Base-by-base conservation (phyloP, 37 sponge, comb jelly and placozoan species). In the Spongia lamella region DNA sequence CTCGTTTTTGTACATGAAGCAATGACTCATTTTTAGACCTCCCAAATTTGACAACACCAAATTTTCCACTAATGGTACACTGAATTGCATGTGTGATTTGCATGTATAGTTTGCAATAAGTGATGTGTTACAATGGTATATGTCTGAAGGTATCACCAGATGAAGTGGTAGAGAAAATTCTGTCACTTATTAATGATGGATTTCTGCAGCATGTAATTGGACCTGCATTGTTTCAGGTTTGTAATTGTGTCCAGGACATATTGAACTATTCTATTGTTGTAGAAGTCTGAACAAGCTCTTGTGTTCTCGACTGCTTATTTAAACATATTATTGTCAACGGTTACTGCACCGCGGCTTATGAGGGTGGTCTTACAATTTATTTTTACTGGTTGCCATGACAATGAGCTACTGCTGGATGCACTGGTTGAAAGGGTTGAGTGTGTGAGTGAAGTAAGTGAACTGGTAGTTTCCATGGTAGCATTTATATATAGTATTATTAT, bases 151-250 rank as follows among this genome's bases (percentile, higher is more conserved):
- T 87, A 63, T 70, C 92, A 11, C 80, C 86, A 27, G 61, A 68
- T 38, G 64, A 70, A 30, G 56, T 88, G 4, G 58, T 86, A 40
- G 25, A 84, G 6, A 73, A 59, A 19, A 53, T 88, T 7, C 59
- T 88, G 47, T 37, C 68, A 1, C 75, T 84, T 7, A 69, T 88
- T 3, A 72, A 63, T 32, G 75, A 86, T 1, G 79, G 79, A 1
- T 92, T 92, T 70, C 82, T 92, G 26, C 73, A 83, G 17, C 89
- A 92, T 59, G 89, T 92, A 20, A 19, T 92, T 67, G 89, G 89
- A 29, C 79, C 88, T 59, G 90, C 93, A 24, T 55, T 92, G 1
- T 61, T 84, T 0, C 92, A 91, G 76, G 92, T 90, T n/a, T n/a
- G n/a, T n/a, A n/a, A n/a, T n/a, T n/a, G n/a, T n/a, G n/a, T n/a